phyloP scores from a whole-genome alignment of 2,888 invertebrate species.

The Linnaemya tessellans region DNA sequence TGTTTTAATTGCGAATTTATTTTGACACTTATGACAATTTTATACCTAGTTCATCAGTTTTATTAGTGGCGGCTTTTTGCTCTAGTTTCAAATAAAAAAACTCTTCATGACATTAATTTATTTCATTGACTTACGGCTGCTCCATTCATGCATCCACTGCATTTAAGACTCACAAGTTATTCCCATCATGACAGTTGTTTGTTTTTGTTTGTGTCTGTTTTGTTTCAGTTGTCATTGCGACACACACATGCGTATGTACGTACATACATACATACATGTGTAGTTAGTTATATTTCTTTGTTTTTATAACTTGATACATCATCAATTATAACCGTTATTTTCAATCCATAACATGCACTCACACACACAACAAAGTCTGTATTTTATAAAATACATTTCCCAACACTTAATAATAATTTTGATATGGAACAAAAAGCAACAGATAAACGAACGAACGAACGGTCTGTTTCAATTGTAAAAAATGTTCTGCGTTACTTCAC shows the following conservation, averaged over 20 bases:
- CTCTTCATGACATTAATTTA: not conserved
- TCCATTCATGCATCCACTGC: not conserved
- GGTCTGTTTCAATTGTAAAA: slow-evolving; percentile 62
- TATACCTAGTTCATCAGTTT: slow-evolving; percentile 47
- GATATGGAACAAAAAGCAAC: not conserved
- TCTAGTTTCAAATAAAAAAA: slow-evolving; percentile 7
- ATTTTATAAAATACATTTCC: slow-evolving; percentile 32
- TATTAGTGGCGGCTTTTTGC: slow-evolving; percentile 40
- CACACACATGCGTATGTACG: not conserved
- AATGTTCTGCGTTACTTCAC: slow-evolving; percentile 76
- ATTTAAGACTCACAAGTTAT: slow-evolving; percentile 10
- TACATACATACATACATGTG: not conserved
- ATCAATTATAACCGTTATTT: slow-evolving; percentile 51
- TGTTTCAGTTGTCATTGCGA: not conserved
- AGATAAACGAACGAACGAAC: slow-evolving; percentile 23
- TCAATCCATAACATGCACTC: slow-evolving; percentile 10
- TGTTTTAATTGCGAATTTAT: slow-evolving; percentile 5
- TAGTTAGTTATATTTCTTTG: not conserved
- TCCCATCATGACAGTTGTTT: slow-evolving; percentile 32
- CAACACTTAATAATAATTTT: slow-evolving; percentile 42
- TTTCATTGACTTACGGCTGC: not conserved
- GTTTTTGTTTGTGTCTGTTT: slow-evolving; percentile 3
- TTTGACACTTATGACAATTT: slow-evolving; percentile 55
- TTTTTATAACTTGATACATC: slow-evolving; percentile 2
- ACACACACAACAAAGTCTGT: not conserved